Conservation (phyloP, 2,888 invertebrate species). For the Macroteleia sp. region DNA sequence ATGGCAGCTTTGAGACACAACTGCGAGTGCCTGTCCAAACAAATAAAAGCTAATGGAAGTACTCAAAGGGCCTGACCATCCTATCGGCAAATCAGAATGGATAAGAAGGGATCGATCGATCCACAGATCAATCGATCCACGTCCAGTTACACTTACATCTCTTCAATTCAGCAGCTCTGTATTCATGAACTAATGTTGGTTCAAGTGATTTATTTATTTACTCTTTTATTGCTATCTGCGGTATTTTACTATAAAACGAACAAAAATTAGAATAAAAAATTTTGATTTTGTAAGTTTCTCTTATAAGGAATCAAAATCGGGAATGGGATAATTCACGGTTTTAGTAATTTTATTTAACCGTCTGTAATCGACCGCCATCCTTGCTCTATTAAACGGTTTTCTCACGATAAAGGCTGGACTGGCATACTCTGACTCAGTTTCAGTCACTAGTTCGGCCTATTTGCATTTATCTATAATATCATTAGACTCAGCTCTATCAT, state of each 20-base stretch:
- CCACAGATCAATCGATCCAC: conserved; percentile 37
- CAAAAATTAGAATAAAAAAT: too few relatives aligned
- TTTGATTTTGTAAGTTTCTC: background rate
- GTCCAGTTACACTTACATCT: conserved; percentile 33
- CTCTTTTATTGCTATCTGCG: conserved; percentile 1
- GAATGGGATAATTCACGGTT: background rate
- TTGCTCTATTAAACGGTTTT: background rate
- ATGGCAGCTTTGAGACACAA: conserved; percentile 66
- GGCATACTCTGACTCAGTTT: conserved; percentile 8
- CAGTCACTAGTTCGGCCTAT: conserved; percentile 3
- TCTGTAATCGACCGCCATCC: conserved; percentile 15
- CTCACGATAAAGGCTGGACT: conserved; percentile 14
- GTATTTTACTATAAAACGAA: too few relatives aligned
- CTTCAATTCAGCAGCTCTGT: conserved; percentile 30
- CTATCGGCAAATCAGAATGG: conserved; percentile 57
- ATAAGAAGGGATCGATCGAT: conserved; percentile 68
- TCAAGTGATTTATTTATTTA: conserved; percentile 12
- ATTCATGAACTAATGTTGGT: conserved; percentile 39
- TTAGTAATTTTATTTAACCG: background rate
- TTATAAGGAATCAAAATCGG: background rate
- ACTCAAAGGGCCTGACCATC: conserved; percentile 50
- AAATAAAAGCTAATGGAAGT: conserved; percentile 75
- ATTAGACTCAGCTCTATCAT: conserved; percentile 19
- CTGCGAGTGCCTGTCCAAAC: conserved; percentile 70
- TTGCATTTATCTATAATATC: conserved; percentile 7